Base-by-base conservation (phyloP, 2,113 vertebrate species). In the Platichthys stellatus region DNA sequence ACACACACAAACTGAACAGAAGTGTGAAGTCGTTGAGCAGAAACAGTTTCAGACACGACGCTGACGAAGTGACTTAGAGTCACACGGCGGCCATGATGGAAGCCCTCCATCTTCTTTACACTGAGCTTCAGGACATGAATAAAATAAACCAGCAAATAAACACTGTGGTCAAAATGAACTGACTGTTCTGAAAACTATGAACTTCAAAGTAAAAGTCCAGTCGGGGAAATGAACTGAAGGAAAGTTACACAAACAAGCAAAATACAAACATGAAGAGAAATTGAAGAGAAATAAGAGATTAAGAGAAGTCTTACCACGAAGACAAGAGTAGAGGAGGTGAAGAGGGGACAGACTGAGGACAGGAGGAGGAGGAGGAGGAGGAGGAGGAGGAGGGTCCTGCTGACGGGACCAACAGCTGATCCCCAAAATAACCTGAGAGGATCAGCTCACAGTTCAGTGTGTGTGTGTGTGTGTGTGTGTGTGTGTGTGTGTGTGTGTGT, bases 371-470 rank as follows among this genome's bases (percentile, higher is more conserved):
- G 75, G 67, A 66, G 26, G 60, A 78, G 84, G 82, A 59, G 66
- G 83, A 72, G 86, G 76, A 84, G 85, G 78, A 71, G 38, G 40
- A 75, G 53, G 60, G 68, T 24, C 24, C 24, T 24, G 24, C 24
- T 24, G 51, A 54, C 20, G 8, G 20, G 87, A 86, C 82, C 24
- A 49, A 87, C 82, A 91, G 80, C 62, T 89, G 83, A 87, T 75
- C 87, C 92, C 89, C 76, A 93, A 94, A 94, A 94, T 94, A 94
- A 93, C 92, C 82, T 8, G 28, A 72, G 28, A 72, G 45, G 69
- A 76, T 83, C 81, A 76, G 60, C 31, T 31, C 31, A 31, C 6
- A 31, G 31, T 31, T 31, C 31, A 31, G 15, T 8, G 40, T 3
- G n/a, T 28, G 63, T 31, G 63, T 66, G 63, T 26, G 63, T 47